A percentile compares a stretch with the other conserved stretches of the same genome.
These are phyloP conservation scores for Poeciliopsis prolifica DNA, from an alignment of 2,113 vertebrate species.

Conservation along the genomic window DNA sequence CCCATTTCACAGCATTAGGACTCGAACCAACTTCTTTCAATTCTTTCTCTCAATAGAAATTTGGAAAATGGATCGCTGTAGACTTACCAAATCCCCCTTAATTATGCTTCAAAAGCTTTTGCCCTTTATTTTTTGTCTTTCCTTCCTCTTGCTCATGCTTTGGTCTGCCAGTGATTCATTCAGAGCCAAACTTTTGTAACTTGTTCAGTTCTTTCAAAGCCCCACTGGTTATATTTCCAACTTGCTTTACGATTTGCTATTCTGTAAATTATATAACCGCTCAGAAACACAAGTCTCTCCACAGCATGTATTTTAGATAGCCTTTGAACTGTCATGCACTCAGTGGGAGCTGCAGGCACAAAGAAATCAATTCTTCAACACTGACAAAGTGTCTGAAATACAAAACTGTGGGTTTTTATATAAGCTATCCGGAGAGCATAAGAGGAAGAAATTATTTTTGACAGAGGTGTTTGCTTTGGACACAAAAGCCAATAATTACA, in stretches of 20 bases:
- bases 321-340: conserved; percentile 60
- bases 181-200: neutral
- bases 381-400: conserved; percentile 55
- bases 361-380: conserved; percentile 64
- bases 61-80: conserved; percentile 33
- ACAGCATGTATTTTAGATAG: conserved; percentile 58
- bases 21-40: conserved; percentile 26
- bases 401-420: conserved; percentile 54
- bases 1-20: conserved; percentile 13
- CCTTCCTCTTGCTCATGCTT: neutral
- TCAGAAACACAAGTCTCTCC: conserved; percentile 38
- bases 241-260: conserved; percentile 26
- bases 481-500: neutral
- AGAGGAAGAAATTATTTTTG: conserved; percentile 38
- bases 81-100: conserved; percentile 7
- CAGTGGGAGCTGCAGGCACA: conserved; percentile 50
- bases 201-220: neutral
- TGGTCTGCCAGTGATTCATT: conserved; percentile 12
- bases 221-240: conserved; percentile 6
- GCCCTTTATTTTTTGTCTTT: neutral
- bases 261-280: conserved; percentile 49
- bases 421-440: conserved; percentile 39
- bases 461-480: conserved; percentile 35
- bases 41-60: conserved; percentile 43
- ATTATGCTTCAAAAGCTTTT: neutral